These are phyloP conservation scores for Periophthalmus magnuspinnatus DNA, from an alignment of 2,797 vertebrate genomes.

Conservation along the genomic window DNA sequence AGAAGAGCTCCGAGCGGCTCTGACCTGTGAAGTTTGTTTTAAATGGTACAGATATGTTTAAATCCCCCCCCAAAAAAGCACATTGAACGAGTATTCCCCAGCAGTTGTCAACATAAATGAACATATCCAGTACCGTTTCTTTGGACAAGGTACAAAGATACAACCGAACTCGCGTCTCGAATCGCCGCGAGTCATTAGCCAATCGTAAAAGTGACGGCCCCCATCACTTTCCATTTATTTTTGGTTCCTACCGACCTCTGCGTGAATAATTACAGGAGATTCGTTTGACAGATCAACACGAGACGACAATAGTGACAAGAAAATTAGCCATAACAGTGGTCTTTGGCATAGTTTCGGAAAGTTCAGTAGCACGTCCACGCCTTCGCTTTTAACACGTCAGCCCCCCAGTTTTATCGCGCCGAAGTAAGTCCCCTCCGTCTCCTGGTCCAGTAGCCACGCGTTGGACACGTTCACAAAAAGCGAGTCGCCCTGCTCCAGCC, in stretches of 20 bases:
- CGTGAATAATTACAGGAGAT: constrained; percentile 18
- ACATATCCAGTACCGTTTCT: constrained; percentile 58
- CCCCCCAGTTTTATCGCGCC: constrained; percentile 91
- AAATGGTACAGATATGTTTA: constrained; percentile 36
- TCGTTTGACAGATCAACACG: constrained; percentile 44
- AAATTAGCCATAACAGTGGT: constrained; percentile 73
- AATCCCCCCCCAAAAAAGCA: constrained; percentile 14
- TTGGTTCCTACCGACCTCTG: constrained; percentile 22
- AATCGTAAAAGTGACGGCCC: constrained; percentile 16
- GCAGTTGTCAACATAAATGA: constrained; percentile 24
- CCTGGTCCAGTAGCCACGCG: constrained; percentile 86
- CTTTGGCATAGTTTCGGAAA: constrained; percentile 67
- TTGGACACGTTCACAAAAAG: constrained; percentile 90
- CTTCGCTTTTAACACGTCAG: constrained; percentile 65
- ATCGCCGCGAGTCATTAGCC: constrained; percentile 11
- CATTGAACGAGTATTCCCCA: constrained; percentile 32
- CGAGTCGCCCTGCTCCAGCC: constrained; percentile 83
- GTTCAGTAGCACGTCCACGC: constrained; percentile 79
- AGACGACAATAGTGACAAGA: constrained; percentile 48
- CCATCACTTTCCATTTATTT: constrained; percentile 6
- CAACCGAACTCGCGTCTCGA: constrained; percentile 1
- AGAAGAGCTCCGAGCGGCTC: constrained; percentile 29
- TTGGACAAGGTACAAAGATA: constrained; percentile 28
- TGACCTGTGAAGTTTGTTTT: constrained; percentile 37
- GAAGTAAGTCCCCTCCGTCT: constrained; percentile 89